These are phyloP conservation scores for Hesperophylax magnus DNA, from an alignment of 1,140 invertebrate species.

Conservation along the genomic window DNA sequence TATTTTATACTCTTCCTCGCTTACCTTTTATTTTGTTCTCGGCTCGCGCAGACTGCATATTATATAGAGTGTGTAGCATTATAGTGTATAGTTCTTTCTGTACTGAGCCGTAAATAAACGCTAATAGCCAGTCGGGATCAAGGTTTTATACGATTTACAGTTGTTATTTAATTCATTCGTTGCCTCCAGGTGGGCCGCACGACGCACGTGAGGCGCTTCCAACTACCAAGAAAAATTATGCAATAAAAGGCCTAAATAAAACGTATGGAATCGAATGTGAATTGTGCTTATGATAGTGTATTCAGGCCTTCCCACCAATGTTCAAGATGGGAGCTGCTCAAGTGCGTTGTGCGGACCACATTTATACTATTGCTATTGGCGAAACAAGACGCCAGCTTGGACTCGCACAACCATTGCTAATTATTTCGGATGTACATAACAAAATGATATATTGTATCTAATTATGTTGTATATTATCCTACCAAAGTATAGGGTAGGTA, in stretches of 20 bases:
- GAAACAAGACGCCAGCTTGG: constrained; percentile 10
- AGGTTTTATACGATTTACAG: constrained; percentile 35
- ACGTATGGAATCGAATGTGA: too few relatives aligned
- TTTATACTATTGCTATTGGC: too few relatives aligned
- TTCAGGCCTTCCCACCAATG: too few relatives aligned
- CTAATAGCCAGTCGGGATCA: constrained; percentile 32
- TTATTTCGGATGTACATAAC: background rate
- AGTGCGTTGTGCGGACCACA: too few relatives aligned
- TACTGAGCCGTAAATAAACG: constrained; percentile 24
- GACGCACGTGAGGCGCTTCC: too few relatives aligned
- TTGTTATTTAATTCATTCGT: constrained; percentile 21
- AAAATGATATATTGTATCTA: too few relatives aligned
- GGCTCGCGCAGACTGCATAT: background rate
- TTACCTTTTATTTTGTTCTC: constrained; percentile 18
- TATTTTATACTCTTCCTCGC: background rate
- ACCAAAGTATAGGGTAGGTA: too few relatives aligned
- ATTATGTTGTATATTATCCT: too few relatives aligned
- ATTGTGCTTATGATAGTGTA: too few relatives aligned
- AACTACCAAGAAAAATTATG: too few relatives aligned
- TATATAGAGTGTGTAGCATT: background rate
- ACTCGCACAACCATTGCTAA: background rate
- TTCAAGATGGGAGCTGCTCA: too few relatives aligned
- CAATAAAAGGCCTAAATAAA: too few relatives aligned
- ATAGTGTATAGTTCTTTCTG: background rate
- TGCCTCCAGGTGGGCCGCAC: background rate